phyloP scores from a whole-genome alignment of 2,797 vertebrate genomes.

The Phyllotis vaccarum region DNA sequence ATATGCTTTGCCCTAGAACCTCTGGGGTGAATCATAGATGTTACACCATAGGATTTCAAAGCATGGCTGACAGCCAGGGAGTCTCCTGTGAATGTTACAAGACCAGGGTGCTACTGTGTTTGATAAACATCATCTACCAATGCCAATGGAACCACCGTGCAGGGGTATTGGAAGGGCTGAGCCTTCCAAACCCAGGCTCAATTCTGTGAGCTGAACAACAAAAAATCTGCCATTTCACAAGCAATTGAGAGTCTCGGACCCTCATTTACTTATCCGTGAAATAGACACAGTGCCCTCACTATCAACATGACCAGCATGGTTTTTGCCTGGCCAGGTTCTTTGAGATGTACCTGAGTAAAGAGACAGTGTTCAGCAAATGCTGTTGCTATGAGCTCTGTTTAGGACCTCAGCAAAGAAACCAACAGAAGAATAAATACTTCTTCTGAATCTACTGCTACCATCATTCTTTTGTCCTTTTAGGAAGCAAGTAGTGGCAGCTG shows the following conservation, averaged over 20 bases:
- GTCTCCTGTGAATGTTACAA: not conserved
- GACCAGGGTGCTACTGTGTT: not conserved
- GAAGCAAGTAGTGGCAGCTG: not conserved
- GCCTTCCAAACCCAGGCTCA: not conserved
- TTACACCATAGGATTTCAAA: not conserved
- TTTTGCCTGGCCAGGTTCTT: not conserved
- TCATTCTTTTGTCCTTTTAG: not conserved
- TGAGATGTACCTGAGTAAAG: not conserved
- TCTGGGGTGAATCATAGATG: conserved; percentile 3
- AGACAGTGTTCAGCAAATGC: not conserved
- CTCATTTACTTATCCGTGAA: not conserved
- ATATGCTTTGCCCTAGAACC: not conserved
- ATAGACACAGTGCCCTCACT: not conserved
- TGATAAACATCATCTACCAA: not conserved
- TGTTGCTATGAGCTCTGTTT: not conserved
- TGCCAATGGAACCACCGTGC: not conserved
- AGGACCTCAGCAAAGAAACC: not conserved
- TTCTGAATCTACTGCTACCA: not conserved
- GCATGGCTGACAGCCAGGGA: not conserved
- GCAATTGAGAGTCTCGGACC: not conserved
- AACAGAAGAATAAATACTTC: not conserved
- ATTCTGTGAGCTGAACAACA: not conserved
- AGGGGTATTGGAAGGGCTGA: not conserved
- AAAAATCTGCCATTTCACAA: not conserved
- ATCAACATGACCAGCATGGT: not conserved